Evolutionary conservation across 2,113 vertebrate genomes (phyloP).

Genomic region (Tricholaema leucomelas): DNA sequence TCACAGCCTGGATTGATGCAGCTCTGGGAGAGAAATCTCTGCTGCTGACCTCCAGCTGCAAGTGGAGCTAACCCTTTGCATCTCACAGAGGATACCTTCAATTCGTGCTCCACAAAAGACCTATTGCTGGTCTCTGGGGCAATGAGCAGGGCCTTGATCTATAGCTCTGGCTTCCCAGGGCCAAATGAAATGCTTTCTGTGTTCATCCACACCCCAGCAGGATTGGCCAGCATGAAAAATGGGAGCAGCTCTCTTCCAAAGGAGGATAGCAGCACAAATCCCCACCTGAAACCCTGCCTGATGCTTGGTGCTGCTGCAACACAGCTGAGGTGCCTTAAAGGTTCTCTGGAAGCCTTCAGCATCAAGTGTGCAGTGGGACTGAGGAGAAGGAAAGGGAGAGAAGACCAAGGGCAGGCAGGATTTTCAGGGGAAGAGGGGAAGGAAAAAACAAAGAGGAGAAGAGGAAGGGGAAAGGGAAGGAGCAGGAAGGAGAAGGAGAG

Average conservation of each 20-base stretch:
- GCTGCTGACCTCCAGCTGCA: conserved; percentile 21
- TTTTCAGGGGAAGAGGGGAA: too few species aligned
- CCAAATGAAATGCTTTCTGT: conserved; percentile 55
- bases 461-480: too few species aligned
- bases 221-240: conserved; percentile 7
- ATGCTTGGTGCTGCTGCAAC: not conserved
- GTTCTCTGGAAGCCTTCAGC: not conserved
- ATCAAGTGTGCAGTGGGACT: not conserved
- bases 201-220: conserved; percentile 28
- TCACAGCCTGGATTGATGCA: conserved; percentile 35
- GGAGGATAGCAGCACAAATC: not conserved
- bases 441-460: too few species aligned
- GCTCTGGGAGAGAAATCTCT: conserved; percentile 28
- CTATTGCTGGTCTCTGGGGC: conserved; percentile 28
- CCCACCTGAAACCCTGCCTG: not conserved
- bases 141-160: conserved; percentile 52
- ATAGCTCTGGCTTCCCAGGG: not conserved
- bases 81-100: conserved; percentile 14
- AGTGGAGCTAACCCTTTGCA: conserved; percentile 8
- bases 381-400: not conserved
- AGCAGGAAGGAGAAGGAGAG: accelerated
- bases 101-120: not conserved
- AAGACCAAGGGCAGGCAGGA: not conserved
- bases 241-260: not conserved
- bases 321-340: not conserved